phyloP scores from a whole-genome alignment of 2,888 invertebrate species.

The Troglohyphantes excavatus region DNA sequence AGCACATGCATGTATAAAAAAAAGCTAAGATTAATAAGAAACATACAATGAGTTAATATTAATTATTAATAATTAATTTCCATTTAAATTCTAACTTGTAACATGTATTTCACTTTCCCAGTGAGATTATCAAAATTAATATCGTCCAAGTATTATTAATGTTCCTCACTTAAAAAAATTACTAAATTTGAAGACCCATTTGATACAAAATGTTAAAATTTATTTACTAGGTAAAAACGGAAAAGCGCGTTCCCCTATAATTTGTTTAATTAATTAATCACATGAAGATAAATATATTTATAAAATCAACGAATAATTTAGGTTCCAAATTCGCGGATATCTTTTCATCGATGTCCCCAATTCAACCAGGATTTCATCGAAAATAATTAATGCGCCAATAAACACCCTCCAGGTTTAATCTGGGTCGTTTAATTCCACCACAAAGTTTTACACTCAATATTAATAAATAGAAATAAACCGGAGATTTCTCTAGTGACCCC shows the following conservation, averaged over 20 bases:
- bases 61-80: too few species aligned
- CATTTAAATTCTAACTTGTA: too few species aligned
- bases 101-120: too few species aligned
- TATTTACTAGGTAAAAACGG: background rate
- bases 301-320: background rate
- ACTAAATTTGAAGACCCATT: too few species aligned
- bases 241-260: background rate
- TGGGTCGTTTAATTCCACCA: constrained; percentile 27
- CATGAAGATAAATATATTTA: background rate
- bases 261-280: constrained; percentile 35
- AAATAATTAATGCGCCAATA: constrained; percentile 38
- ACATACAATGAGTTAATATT: too few species aligned
- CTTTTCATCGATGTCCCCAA: background rate
- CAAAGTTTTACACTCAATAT: constrained; percentile 23
- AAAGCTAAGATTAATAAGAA: too few species aligned
- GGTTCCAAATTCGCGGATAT: background rate
- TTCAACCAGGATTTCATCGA: background rate
- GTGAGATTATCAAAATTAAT: too few species aligned
- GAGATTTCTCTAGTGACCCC: constrained; percentile 13
- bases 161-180: too few species aligned
- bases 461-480: constrained; percentile 25
- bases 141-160: too few species aligned
- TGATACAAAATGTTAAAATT: background rate
- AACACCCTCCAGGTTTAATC: background rate
- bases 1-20: too few species aligned